These are phyloP conservation scores for Drosophila phalerata DNA, from an alignment of 2,888 invertebrate genomes.

Conservation along the genomic window DNA sequence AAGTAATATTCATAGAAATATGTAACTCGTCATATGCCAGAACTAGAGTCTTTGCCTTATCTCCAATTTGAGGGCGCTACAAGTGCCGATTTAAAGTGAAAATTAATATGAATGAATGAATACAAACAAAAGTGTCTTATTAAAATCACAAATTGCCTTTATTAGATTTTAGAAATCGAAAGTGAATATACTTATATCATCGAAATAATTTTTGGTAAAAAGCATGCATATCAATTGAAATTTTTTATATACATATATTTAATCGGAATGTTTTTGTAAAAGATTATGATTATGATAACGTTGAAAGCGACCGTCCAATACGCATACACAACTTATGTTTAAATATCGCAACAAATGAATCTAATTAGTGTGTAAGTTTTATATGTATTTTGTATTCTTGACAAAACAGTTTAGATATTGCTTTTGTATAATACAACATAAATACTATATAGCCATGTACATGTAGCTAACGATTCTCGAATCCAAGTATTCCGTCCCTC, in stretches of 20 bases:
- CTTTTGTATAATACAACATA: conserved; percentile 57
- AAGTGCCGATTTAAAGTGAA: conserved; percentile 41
- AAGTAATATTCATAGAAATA: conserved; percentile 16
- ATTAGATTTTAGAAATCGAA: conserved; percentile 82
- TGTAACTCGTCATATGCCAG: conserved; percentile 13
- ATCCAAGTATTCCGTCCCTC: conserved; percentile 59
- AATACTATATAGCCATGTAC: conserved; percentile 39
- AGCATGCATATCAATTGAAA: conserved; percentile 64
- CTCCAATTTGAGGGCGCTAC: conserved; percentile 30
- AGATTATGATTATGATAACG: conserved; percentile 34
- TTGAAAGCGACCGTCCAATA: conserved; percentile 64
- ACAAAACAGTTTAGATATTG: conserved; percentile 45
- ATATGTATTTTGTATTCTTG: conserved; percentile 51
- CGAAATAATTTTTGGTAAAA: conserved; percentile 30
- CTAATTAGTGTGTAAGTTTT: conserved; percentile 70
- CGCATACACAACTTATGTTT: conserved; percentile 28
- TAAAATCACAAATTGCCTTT: conserved; percentile 77
- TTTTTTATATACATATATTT: conserved; percentile 14
- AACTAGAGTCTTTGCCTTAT: conserved; percentile 40
- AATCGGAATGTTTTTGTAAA: conserved; percentile 30
- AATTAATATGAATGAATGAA: conserved; percentile 18
- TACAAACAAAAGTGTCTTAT: conserved; percentile 61
- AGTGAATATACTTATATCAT: conserved; percentile 34
- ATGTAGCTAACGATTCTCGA: conserved; percentile 47
- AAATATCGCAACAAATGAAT: conserved; percentile 64